phyloP scores from a whole-genome alignment of 2,888 invertebrate species.

The Drosophila mimica region DNA sequence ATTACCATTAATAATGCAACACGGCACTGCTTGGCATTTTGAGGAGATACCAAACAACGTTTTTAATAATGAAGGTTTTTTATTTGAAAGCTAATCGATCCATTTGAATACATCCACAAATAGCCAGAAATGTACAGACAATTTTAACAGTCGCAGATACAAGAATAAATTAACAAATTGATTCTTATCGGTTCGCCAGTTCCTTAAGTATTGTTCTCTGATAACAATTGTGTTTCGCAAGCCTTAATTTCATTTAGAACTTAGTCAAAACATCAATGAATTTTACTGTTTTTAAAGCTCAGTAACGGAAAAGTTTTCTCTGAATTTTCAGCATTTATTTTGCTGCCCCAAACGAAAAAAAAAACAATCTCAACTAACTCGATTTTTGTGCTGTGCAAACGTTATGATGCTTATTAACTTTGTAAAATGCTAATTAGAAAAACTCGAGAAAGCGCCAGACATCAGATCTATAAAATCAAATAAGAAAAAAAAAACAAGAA shows the following conservation, averaged over 20 bases:
- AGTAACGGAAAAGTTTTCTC: conserved; percentile 7
- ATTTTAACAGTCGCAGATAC: conserved; percentile 13
- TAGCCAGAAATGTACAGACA: conserved; percentile 40
- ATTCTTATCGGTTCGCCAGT: conserved; percentile 63
- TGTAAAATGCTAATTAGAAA: conserved; percentile 57
- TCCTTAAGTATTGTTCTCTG: conserved; percentile 61
- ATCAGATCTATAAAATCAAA: conserved; percentile 24
- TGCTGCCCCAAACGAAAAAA: background rate
- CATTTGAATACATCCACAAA: conserved; percentile 15
- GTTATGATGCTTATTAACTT: conserved; percentile 41
- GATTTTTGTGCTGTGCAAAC: conserved; percentile 24
- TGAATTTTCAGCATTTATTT: background rate
- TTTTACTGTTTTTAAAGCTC: background rate
- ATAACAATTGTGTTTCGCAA: conserved; percentile 18
- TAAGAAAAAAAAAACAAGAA: background rate
- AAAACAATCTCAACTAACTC: conserved; percentile 19
- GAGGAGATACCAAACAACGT: conserved; percentile 24
- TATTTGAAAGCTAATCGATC: conserved; percentile 38
- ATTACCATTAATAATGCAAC: conserved; percentile 62
- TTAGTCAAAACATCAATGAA: conserved; percentile 2
- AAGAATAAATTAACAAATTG: conserved; percentile 16
- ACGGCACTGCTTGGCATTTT: conserved; percentile 47
- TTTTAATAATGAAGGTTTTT: conserved; percentile 27
- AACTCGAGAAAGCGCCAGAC: conserved; percentile 21
- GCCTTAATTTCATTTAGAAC: conserved; percentile 43